Evolutionary conservation across 1,140 invertebrate species (phyloP), one percentile per base, ranked within the genome.

Genomic region (Nymphalis io): DNA sequence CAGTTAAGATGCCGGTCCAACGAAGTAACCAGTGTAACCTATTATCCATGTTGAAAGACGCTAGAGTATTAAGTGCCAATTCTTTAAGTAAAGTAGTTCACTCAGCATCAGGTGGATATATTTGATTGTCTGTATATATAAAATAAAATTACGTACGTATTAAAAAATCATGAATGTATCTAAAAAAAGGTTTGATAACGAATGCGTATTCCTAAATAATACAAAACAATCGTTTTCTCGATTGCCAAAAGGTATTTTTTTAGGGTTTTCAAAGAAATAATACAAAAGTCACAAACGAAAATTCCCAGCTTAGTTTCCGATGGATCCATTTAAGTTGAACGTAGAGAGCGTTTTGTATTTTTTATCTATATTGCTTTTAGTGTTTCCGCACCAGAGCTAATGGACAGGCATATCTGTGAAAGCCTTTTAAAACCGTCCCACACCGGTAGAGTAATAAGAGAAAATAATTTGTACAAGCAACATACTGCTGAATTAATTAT

Each of bases 281-380:
- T 18, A 51, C n/a, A 15, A 33, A 55, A 55, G 51, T 13, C 23
- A 21, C 23, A 27, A 15, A 13, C 51, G 13, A 63, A 48, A 51
- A 51, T 39, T 63, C 44, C 42, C 15, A 48, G 12, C 20, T 16
- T 55, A 27, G 51, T 55, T 55, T 63, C 51, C 46, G 42, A 21
- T 33, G 60, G 42, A 55, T 63, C 46, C 44, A 63, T 51, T 63
- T 38, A 38, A 63, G 60, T 62, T 18, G 46, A 63, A 46, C 46
- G 27, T 63, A 63, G 51, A 63, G 46, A 51, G 46, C 11, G 23
- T 39, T 61, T 63, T 39, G 46, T 62, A 51, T 63, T 63, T 63
- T 63, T 63, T 63, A 51, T 51, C 60, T 63, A 53, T 63, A 63
- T 63, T 48, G 60, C 60, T 63, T 51, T 63, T 39, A 63, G 46